Evolutionary conservation across 1,140 invertebrate species (phyloP).

Genomic region (Calephelis nemesis): DNA sequence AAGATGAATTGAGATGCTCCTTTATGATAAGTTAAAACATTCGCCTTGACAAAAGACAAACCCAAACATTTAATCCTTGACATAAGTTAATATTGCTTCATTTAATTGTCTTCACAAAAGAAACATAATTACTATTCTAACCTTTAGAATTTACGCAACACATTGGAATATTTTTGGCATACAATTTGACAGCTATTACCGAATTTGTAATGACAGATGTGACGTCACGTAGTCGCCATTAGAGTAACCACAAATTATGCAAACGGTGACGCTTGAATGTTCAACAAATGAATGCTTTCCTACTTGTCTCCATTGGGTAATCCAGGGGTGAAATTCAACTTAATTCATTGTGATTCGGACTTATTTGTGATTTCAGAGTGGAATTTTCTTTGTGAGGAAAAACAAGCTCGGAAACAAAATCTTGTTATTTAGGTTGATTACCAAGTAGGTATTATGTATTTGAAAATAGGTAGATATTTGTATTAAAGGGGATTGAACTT

Average conservation of each 20-base stretch:
- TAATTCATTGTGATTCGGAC: background rate
- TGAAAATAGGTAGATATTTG: too few relatives aligned
- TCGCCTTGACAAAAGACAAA: too few relatives aligned
- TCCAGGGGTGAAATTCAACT: background rate
- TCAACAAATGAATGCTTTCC: conserved; percentile 2
- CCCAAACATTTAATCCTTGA: background rate
- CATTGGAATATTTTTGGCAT: conserved; percentile 4
- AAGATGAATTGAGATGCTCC: too few relatives aligned
- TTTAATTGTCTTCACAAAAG: background rate
- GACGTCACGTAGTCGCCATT: conserved; percentile 10
- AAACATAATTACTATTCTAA: background rate
- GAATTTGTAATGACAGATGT: conserved; percentile 2
- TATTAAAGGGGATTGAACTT: too few relatives aligned
- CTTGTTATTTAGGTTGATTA: too few relatives aligned
- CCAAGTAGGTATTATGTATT: too few relatives aligned
- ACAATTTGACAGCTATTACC: background rate
- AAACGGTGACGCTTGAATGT: conserved; percentile 12
- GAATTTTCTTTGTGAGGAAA: conserved; percentile 1
- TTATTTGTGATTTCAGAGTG: background rate
- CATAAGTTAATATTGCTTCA: background rate
- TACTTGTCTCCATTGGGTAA: conserved; percentile 4
- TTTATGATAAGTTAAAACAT: too few relatives aligned
- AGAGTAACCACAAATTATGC: conserved; percentile 13
- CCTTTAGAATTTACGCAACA: conserved; percentile 4
- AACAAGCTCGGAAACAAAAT: background rate